Conservation (phyloP, 2,113 vertebrate genomes). For the Seriola aureovittata region DNA sequence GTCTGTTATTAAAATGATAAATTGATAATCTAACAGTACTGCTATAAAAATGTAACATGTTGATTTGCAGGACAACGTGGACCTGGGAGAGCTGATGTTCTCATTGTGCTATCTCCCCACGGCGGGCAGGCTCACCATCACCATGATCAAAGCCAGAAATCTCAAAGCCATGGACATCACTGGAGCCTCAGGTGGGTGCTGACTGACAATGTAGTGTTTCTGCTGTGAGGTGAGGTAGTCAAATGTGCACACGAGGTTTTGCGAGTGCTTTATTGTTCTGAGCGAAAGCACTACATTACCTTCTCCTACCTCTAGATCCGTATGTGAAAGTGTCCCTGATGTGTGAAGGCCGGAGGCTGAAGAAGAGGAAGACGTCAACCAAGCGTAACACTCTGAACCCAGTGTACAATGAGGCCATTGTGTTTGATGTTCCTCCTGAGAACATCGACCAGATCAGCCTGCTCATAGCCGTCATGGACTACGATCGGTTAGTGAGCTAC, state of each 20-base stretch:
- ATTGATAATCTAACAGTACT: neutral
- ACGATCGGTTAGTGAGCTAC: slow-evolving; percentile 91
- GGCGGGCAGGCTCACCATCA: slow-evolving; percentile 97
- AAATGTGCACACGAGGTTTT: neutral
- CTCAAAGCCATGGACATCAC: slow-evolving; percentile 99
- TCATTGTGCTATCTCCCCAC: slow-evolving; percentile 99
- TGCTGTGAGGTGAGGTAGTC: neutral
- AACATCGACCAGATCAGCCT: slow-evolving; percentile 98
- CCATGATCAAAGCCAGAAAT: slow-evolving; percentile 98
- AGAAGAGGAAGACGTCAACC: slow-evolving; percentile 98
- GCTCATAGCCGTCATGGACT: slow-evolving; percentile 98
- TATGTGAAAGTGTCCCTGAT: slow-evolving; percentile 98
- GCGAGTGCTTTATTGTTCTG: neutral
- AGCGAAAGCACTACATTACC: neutral
- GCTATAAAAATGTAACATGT: neutral
- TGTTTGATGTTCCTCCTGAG: slow-evolving; percentile 98
- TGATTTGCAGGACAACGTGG: slow-evolving; percentile 92
- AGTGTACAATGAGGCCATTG: slow-evolving; percentile 99
- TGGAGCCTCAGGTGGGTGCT: slow-evolving; percentile 89
- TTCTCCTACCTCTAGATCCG: slow-evolving; percentile 87
- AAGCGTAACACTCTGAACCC: slow-evolving; percentile 98
- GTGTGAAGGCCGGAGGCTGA: slow-evolving; percentile 95
- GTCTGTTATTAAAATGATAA: neutral
- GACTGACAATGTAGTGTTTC: neutral
- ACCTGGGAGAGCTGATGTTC: slow-evolving; percentile 99